Conservation (phyloP, 1,140 invertebrate species). For the Metopolophium dirhodum region DNA sequence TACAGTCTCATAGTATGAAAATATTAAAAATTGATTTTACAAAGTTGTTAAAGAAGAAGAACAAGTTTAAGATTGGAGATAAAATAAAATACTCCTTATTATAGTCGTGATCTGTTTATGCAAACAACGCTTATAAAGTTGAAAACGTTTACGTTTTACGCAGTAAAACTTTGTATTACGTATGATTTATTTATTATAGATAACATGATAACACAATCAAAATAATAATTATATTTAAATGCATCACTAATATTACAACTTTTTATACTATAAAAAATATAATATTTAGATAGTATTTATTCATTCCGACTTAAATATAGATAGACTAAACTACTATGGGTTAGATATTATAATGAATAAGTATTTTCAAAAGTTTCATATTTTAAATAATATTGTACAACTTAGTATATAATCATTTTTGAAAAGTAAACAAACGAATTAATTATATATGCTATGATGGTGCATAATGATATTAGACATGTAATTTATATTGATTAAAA, state of each 20-base stretch:
- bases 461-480: not conserved
- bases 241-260: not conserved
- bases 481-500: not conserved
- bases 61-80: not conserved
- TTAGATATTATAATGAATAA: not conserved
- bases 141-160: not conserved
- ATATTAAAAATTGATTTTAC: not conserved
- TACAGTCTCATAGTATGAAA: not conserved
- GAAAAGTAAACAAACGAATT: accelerated
- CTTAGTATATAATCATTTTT: too few species aligned
- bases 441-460: not conserved
- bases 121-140: not conserved
- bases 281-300: not conserved
- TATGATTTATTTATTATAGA: not conserved
- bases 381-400: too few species aligned
- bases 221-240: not conserved
- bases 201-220: not conserved
- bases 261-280: not conserved
- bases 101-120: not conserved
- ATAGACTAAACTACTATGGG: too few species aligned
- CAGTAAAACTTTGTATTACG: not conserved
- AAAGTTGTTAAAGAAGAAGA: not conserved
- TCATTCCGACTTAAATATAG: not conserved
- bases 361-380: not conserved
- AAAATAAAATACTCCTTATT: not conserved